phyloP scores from a whole-genome alignment of 2,113 vertebrate species.

The Atrichornis clamosus region DNA sequence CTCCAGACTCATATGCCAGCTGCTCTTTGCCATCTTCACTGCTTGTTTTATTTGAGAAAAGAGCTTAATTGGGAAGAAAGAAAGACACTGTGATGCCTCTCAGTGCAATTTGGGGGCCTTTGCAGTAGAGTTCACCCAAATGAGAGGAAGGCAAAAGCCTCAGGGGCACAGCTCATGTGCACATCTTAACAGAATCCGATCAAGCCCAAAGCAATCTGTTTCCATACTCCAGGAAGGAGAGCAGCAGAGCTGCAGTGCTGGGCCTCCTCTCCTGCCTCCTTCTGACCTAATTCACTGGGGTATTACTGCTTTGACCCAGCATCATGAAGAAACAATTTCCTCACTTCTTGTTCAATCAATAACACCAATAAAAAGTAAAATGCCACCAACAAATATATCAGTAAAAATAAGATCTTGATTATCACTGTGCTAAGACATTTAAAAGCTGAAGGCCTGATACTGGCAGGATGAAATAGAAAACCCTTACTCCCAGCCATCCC shows the following conservation, averaged over 20 bases:
- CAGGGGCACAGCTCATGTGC: neutral
- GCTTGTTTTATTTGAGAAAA: conserved; percentile 72
- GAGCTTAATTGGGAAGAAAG: conserved; percentile 57
- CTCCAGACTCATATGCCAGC: conserved; percentile 66
- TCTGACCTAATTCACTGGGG: neutral
- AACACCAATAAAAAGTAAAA: neutral
- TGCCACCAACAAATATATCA: neutral
- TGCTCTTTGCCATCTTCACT: conserved; percentile 61
- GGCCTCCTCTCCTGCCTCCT: neutral
- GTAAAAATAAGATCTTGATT: neutral
- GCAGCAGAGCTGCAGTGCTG: neutral
- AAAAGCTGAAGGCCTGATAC: neutral
- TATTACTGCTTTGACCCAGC: neutral
- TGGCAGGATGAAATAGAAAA: neutral
- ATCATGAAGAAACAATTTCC: neutral
- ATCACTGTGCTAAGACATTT: neutral
- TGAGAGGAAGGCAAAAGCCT: neutral
- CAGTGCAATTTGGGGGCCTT: neutral
- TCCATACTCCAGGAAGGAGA: neutral
- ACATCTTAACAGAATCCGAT: neutral
- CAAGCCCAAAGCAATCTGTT: neutral
- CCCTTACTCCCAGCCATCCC: neutral
- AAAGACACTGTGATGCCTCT: neutral
- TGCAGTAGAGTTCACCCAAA: neutral
- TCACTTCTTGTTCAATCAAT: neutral